phyloP scores from a whole-genome alignment of 2,797 vertebrate genomes.

The Lates japonicus region DNA sequence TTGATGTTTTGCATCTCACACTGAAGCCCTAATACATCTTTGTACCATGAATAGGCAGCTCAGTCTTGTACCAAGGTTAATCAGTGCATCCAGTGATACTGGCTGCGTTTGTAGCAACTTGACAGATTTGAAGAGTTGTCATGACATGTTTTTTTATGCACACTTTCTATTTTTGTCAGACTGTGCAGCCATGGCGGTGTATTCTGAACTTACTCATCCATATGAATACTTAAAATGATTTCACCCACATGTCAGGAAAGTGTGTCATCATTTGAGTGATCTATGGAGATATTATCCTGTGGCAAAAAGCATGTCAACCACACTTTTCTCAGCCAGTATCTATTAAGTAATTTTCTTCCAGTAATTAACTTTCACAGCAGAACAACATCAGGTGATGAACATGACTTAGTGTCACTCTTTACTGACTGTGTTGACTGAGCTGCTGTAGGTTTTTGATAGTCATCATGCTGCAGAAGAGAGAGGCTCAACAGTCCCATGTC shows the following conservation, averaged over 20 bases:
- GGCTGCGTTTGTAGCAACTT: slow-evolving; percentile 3
- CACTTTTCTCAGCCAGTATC: not conserved
- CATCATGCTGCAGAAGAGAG: slow-evolving; percentile 14
- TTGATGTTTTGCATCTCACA: slow-evolving; percentile 17
- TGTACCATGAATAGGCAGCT: not conserved
- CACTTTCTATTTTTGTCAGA: slow-evolving; percentile 4
- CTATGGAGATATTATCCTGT: not conserved
- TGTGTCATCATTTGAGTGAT: not conserved
- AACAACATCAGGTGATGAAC: not conserved
- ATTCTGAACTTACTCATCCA: not conserved
- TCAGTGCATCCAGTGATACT: not conserved
- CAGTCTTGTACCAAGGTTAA: not conserved
- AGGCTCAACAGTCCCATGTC: not conserved
- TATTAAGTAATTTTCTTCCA: not conserved
- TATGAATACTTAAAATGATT: not conserved
- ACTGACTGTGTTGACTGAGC: not conserved
- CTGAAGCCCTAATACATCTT: slow-evolving; percentile 17
- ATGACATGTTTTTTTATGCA: slow-evolving; percentile 15
- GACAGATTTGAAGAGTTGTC: slow-evolving; percentile 1
- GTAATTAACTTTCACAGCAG: slow-evolving; percentile 1
- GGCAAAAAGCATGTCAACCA: not conserved
- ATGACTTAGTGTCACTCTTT: not conserved
- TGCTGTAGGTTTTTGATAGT: slow-evolving; percentile 1
- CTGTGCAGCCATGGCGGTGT: not conserved
- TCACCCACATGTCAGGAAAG: not conserved